Evolutionary conservation across 2,797 vertebrate genomes (phyloP), one percentile per base, ranked within the genome.

Genomic region (Tadarida brasiliensis): DNA sequence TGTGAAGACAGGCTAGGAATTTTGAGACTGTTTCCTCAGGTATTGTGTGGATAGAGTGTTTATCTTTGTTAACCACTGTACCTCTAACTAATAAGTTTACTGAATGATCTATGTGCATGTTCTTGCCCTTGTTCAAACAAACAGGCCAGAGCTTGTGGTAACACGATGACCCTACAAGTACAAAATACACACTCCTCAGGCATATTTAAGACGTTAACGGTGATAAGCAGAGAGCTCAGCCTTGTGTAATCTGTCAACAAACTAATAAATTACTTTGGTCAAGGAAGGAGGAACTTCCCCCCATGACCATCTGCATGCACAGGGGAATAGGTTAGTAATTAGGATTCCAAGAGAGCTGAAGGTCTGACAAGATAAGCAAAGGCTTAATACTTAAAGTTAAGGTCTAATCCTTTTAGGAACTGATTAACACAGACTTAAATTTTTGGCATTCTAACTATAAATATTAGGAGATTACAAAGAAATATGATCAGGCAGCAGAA

Each of bases 161-260:
- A 95, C 89, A 97, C 30, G 91, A 97, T 97, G 97, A 67, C 84
- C 97, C 96, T 97, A 97, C 97, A 97, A 98, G 96, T 95, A 97
- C 95, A 98, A 97, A 97, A 87, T 77, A 97, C 83, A 94, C 88
- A 97, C 92, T 97, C 94, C 93, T 98, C 97, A 95, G 98, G 95
- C 97, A 95, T 97, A 94, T 97, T 97, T 59, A 68, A 98, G 97
- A 95, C 96, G 91, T 97, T 68, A 97, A 96, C 84, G 95, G 92
- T 0, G 51, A 95, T 98, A 97, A 98, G 94, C 94, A 98, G 76
- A 67, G 92, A 96, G 88, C 76, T 97, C 73, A 94, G 76, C 97
- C 96, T 97, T 98, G 95, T 98, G 92, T 61, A 98, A 98, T 98
- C 97, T 98, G 97, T 98, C 97, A 98, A 91, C 98, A 98, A 97